These are phyloP conservation scores for Philypnodon macrostomus DNA, from an alignment of 2,797 vertebrate genomes.

Conservation along the genomic window DNA sequence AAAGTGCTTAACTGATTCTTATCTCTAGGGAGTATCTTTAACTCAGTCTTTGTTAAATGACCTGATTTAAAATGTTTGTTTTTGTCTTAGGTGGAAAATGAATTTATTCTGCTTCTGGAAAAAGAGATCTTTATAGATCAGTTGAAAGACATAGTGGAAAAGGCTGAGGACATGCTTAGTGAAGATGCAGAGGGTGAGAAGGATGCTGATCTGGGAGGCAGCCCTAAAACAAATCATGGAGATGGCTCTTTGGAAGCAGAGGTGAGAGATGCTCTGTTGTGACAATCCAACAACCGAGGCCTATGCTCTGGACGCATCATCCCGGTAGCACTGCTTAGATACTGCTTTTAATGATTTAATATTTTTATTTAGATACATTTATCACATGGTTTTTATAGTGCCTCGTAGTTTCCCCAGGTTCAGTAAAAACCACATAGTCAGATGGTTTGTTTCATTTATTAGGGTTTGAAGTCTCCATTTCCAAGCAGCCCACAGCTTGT, in stretches of 20 bases:
- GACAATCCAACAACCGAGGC: conserved; percentile 11
- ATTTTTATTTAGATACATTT: too few species aligned
- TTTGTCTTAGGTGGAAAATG: conserved; percentile 87
- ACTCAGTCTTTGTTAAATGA: too few species aligned
- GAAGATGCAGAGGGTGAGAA: conserved; percentile 89
- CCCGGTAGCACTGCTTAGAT: conserved; percentile 21
- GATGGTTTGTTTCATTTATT: conserved; percentile 25
- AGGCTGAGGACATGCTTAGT: conserved; percentile 95
- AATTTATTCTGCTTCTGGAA: conserved; percentile 93
- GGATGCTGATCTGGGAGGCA: conserved; percentile 80
- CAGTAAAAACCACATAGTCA: too few species aligned
- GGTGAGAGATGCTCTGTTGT: conserved; percentile 61
- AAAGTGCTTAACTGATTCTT: too few species aligned
- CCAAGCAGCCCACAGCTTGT: conserved; percentile 82
- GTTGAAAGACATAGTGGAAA: conserved; percentile 97
- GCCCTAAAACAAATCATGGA: conserved; percentile 80
- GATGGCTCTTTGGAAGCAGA: conserved; percentile 47
- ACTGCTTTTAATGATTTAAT: too few species aligned
- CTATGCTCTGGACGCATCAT: conserved; percentile 18
- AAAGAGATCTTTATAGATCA: conserved; percentile 96
- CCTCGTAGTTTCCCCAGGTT: too few species aligned
- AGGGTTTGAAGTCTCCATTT: conserved; percentile 71
- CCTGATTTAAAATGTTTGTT: neutral
- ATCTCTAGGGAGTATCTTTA: too few species aligned
- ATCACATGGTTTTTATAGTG: too few species aligned